phyloP scores from a whole-genome alignment of 2,888 invertebrate genomes.

The Eristalis pertinax region DNA sequence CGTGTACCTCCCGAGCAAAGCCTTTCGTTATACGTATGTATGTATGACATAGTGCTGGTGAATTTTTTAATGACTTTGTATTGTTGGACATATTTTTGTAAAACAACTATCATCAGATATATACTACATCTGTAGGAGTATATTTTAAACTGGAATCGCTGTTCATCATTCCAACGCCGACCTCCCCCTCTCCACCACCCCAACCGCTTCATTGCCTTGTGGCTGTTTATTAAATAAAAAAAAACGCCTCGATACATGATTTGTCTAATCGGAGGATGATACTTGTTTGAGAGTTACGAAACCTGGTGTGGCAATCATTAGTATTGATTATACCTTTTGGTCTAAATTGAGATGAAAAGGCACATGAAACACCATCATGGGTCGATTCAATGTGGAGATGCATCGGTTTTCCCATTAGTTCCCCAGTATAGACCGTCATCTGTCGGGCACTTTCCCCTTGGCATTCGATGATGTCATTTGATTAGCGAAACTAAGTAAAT shows the following conservation, averaged over 20 bases:
- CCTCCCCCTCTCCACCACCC: neutral
- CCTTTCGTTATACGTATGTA: neutral
- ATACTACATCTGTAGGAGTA: constrained; percentile 1
- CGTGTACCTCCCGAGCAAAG: constrained; percentile 54
- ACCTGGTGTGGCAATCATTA: constrained; percentile 31
- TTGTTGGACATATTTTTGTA: constrained; percentile 60
- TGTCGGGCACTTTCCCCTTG: constrained; percentile 58
- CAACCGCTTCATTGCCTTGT: neutral
- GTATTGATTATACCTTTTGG: constrained; percentile 31
- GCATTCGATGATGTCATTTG: constrained; percentile 71
- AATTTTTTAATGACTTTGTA: constrained; percentile 63
- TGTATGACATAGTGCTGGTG: constrained; percentile 47
- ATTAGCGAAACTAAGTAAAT: constrained; percentile 55
- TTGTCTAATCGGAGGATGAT: constrained; percentile 66
- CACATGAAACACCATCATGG: neutral
- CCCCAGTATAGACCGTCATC: constrained; percentile 31
- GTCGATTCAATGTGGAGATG: constrained; percentile 27
- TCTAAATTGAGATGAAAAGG: neutral
- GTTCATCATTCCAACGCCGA: constrained; percentile 1
- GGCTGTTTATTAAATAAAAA: constrained; percentile 1
- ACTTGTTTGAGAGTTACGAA: constrained; percentile 65
- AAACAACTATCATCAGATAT: constrained; percentile 51
- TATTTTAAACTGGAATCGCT: constrained; percentile 57
- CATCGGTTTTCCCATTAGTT: constrained; percentile 47
- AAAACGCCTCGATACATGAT: constrained; percentile 42